Conservation (phyloP, 53 echinoderm and acorn worm genomes). For the Holothuria leucospilota region DNA sequence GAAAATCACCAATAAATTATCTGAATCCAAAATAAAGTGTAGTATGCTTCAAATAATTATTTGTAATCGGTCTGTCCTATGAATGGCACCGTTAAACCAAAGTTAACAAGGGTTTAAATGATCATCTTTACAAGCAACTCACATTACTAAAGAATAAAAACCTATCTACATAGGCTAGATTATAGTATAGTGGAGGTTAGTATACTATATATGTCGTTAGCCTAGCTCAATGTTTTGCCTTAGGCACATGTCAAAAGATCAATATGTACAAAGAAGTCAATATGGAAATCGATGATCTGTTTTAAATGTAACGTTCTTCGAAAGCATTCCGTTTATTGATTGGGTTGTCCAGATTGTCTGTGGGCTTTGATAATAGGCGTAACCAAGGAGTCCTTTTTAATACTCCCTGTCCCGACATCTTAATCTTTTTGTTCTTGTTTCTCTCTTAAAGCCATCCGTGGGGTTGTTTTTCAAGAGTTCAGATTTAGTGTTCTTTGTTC, state of each 20-base stretch:
- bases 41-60: too few relatives aligned
- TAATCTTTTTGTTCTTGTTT: slow-evolving; percentile 21
- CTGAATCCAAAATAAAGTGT: too few relatives aligned
- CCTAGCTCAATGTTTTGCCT: slow-evolving; percentile 1
- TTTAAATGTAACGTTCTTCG: slow-evolving; percentile 17
- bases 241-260: slow-evolving; percentile 15
- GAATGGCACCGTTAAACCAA: too few relatives aligned
- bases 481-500: slow-evolving; percentile 3
- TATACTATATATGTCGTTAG: not conserved
- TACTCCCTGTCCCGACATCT: slow-evolving; percentile 14
- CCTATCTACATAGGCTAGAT: too few relatives aligned
- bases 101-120: too few relatives aligned
- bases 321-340: slow-evolving; percentile 20
- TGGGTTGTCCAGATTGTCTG: not conserved
- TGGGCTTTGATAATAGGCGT: not conserved
- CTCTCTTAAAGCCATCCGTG: not conserved
- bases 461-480: slow-evolving; percentile 17
- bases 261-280: not conserved
- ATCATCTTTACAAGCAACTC: too few relatives aligned
- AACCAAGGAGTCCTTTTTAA: slow-evolving; percentile 15
- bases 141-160: too few relatives aligned
- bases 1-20: too few relatives aligned
- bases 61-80: too few relatives aligned
- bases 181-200: too few relatives aligned
- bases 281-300: not conserved